Evolutionary conservation across 1,140 invertebrate species (phyloP).

Genomic region (Tyrophagus putrescentiae): DNA sequence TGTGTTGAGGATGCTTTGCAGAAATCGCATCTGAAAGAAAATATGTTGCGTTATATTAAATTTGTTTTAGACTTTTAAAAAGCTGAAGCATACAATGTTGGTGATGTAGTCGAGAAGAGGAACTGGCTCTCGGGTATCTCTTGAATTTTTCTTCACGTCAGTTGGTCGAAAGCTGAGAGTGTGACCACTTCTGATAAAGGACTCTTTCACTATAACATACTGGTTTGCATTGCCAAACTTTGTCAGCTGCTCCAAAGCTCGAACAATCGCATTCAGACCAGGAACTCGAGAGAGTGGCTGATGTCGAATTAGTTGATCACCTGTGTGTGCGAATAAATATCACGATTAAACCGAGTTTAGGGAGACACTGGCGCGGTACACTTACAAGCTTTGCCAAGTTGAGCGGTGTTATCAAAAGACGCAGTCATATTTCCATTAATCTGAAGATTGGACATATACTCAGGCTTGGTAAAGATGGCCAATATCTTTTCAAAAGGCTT

Average conservation of each 20-base stretch:
- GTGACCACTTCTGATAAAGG: background rate
- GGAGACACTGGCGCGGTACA: too few species aligned
- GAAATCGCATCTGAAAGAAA: constrained; percentile 1
- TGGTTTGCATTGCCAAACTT: background rate
- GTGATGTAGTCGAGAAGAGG: background rate
- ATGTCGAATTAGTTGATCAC: constrained; percentile 5
- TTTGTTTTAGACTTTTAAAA: background rate
- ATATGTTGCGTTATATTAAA: too few species aligned
- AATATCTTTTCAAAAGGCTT: constrained; percentile 1
- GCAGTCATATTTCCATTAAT: background rate
- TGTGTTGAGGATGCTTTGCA: background rate
- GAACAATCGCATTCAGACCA: background rate
- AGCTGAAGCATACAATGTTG: background rate
- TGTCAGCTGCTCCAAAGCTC: background rate
- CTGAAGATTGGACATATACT: background rate
- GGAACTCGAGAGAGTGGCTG: background rate
- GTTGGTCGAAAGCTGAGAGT: too few species aligned
- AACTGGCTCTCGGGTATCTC: background rate
- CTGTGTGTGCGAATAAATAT: too few species aligned
- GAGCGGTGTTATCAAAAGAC: background rate
- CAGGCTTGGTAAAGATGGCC: background rate
- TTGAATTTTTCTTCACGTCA: background rate
- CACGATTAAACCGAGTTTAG: too few species aligned
- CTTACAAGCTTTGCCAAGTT: background rate
- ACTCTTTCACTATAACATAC: background rate